Conservation (phyloP, 2,113 vertebrate genomes). For the Vanacampus margaritifer region DNA sequence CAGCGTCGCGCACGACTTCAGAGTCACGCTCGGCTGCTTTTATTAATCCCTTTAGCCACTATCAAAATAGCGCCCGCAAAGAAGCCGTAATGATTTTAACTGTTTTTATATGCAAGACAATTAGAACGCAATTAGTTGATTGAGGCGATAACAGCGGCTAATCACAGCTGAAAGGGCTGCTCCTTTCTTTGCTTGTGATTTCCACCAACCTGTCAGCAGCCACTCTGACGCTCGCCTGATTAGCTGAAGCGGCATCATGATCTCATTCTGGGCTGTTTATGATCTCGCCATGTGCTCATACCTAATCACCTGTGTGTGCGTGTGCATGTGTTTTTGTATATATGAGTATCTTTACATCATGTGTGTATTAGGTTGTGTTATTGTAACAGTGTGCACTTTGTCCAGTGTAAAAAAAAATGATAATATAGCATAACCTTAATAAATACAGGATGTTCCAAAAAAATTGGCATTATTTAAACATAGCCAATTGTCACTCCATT, state of each 20-base stretch:
- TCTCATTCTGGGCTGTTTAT: conserved; percentile 14
- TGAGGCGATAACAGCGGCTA: conserved; percentile 61
- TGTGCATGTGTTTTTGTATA: conserved; percentile 46
- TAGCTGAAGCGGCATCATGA: conserved; percentile 20
- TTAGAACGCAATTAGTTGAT: conserved; percentile 62
- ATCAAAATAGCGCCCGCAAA: conserved; percentile 59
- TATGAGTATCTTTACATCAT: conserved; percentile 36
- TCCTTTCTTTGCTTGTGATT: conserved; percentile 49
- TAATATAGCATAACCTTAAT: background rate
- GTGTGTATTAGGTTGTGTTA: conserved; percentile 2
- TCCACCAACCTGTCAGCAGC: conserved; percentile 48
- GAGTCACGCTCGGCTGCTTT: conserved; percentile 46
- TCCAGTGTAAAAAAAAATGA: background rate
- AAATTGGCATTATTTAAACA: too few species aligned
- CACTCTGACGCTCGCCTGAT: conserved; percentile 34
- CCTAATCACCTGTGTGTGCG: conserved; percentile 70
- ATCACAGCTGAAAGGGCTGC: conserved; percentile 48
- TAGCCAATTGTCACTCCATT: too few species aligned
- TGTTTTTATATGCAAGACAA: conserved; percentile 53
- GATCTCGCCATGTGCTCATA: conserved; percentile 24
- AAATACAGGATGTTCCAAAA: background rate
- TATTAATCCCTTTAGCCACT: conserved; percentile 62
- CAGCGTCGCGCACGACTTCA: conserved; percentile 47
- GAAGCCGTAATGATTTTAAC: conserved; percentile 60
- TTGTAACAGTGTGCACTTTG: conserved; percentile 10